A percentile compares a stretch with the other conserved stretches of the same genome.
Evolutionary conservation across 2,113 vertebrate genomes (phyloP).

Genomic region (Sinocyclocheilus rhinocerous): DNA sequence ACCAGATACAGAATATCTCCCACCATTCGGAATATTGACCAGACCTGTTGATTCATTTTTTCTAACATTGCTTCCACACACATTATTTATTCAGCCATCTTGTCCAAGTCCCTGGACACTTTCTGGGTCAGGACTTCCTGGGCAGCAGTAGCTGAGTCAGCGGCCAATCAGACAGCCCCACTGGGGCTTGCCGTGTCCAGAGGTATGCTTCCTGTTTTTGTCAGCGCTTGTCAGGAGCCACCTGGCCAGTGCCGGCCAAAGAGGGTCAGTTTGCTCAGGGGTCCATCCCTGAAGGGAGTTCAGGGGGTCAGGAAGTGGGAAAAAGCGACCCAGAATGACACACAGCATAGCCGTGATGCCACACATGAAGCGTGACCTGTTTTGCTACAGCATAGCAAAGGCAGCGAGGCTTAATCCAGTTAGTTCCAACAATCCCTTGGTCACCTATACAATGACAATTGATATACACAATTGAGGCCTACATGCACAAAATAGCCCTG

Average conservation of each 20-base stretch:
- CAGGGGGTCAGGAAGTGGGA: constrained; percentile 38
- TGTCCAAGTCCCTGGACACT: constrained; percentile 46
- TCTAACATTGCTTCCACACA: constrained; percentile 26
- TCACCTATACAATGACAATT: constrained; percentile 30
- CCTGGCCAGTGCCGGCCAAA: constrained; percentile 50
- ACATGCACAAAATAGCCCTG: background rate
- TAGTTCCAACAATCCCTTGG: constrained; percentile 38
- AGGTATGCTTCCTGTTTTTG: constrained; percentile 56
- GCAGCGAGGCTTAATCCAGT: constrained; percentile 17
- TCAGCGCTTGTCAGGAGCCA: constrained; percentile 60
- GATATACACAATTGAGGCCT: constrained; percentile 10
- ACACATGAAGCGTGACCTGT: constrained; percentile 41
- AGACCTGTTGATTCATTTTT: constrained; percentile 43
- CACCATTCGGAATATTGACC: background rate
- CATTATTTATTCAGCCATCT: constrained; percentile 55
- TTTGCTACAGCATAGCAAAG: constrained; percentile 33
- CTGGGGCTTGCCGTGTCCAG: constrained; percentile 48
- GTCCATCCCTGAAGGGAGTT: constrained; percentile 51
- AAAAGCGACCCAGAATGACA: constrained; percentile 50
- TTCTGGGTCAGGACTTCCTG: constrained; percentile 51
- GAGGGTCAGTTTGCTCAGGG: constrained; percentile 43
- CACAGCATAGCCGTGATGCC: background rate
- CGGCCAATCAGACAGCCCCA: constrained; percentile 49
- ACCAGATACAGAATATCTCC: background rate
- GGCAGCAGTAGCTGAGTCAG: constrained; percentile 56